Evolutionary conservation across 2,797 vertebrate species (phyloP).

Genomic region (Nasua narica): DNA sequence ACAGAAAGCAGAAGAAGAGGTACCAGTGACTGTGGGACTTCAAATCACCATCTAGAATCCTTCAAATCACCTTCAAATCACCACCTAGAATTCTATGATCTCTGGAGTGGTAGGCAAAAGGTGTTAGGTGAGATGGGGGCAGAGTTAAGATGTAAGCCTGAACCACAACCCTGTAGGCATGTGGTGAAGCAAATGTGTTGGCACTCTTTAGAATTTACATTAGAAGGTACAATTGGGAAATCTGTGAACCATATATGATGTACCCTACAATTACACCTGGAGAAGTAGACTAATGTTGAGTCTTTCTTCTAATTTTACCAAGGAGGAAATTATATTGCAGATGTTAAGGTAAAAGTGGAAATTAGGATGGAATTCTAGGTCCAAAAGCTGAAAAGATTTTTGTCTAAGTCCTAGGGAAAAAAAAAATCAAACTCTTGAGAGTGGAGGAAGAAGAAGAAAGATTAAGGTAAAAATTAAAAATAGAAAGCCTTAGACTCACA

Average conservation of each 20-base stretch:
- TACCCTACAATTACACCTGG: neutral
- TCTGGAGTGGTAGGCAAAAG: neutral
- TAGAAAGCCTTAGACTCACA: neutral
- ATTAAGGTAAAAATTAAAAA: constrained; percentile 12
- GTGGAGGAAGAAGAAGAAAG: neutral
- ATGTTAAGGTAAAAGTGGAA: constrained; percentile 23
- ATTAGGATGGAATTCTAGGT: neutral
- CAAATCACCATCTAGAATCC: neutral
- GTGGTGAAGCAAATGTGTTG: neutral
- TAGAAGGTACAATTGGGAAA: neutral
- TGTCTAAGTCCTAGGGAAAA: neutral
- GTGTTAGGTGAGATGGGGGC: neutral
- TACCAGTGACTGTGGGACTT: neutral
- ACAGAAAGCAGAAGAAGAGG: neutral
- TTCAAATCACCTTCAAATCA: neutral
- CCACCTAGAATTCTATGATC: neutral
- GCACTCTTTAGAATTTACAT: neutral
- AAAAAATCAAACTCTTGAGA: neutral
- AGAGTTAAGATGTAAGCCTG: neutral
- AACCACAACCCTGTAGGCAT: neutral
- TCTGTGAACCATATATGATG: neutral
- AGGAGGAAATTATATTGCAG: constrained; percentile 5
- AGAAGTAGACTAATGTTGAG: neutral
- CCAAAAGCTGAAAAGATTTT: constrained; percentile 10
- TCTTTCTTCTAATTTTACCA: neutral